Percentiles rank a stretch among this genome's conserved stretches.
Evolutionary conservation across 2,888 invertebrate species (phyloP).

Genomic region (Schrankia costaestrigalis): DNA sequence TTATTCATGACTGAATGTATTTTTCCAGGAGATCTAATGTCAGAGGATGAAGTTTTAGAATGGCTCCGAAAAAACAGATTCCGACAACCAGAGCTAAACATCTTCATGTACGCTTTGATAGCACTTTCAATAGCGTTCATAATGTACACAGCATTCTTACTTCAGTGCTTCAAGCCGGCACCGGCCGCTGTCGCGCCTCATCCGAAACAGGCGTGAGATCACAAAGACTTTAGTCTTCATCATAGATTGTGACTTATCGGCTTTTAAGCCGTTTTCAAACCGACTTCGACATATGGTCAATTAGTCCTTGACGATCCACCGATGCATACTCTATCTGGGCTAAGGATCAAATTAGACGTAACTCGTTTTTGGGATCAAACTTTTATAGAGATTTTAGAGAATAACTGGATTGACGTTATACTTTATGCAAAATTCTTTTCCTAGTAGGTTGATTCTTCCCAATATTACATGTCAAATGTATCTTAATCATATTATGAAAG

Average conservation of each 20-base stretch:
- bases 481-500: no score
- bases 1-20: background rate
- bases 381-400: conserved; percentile 46
- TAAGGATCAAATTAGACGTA: conserved; percentile 46
- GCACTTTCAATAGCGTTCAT: conserved; percentile 92
- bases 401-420: conserved; percentile 40
- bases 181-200: conserved; percentile 82
- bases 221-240: conserved; percentile 31
- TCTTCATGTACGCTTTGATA: conserved; percentile 96
- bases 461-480: no score
- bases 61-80: conserved; percentile 96
- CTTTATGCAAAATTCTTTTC: conserved; percentile 25
- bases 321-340: conserved; percentile 35
- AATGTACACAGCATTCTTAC: conserved; percentile 93
- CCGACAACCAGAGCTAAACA: conserved; percentile 94
- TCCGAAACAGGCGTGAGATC: conserved; percentile 83
- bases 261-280: conserved; percentile 22
- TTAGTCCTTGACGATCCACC: conserved; percentile 43
- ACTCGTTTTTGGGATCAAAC: conserved; percentile 72
- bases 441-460: no score
- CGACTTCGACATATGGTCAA: conserved; percentile 37
- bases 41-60: conserved; percentile 92
- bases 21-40: conserved; percentile 88
- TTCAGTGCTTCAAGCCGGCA: conserved; percentile 92
- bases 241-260: conserved; percentile 40